These are phyloP conservation scores for Pristionchus japonicus DNA, from an alignment of 2,888 invertebrate species.

Conservation along the genomic window DNA sequence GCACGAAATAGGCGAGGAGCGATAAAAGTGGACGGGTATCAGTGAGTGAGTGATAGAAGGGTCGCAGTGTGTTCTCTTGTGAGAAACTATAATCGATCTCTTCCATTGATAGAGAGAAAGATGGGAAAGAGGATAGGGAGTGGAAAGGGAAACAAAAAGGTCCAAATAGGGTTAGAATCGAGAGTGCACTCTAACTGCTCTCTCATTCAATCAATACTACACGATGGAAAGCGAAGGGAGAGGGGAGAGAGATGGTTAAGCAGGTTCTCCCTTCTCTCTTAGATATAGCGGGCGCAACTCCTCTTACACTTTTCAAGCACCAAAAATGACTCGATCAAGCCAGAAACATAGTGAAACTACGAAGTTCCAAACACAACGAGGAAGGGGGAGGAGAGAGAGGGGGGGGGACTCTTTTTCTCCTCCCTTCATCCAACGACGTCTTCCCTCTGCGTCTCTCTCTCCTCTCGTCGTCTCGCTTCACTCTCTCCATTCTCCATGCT, in stretches of 20 bases:
- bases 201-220: neutral
- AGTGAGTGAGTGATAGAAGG: neutral
- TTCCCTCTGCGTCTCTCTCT: neutral
- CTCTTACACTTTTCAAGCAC: conserved; percentile 7
- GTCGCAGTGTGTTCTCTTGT: neutral
- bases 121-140: neutral
- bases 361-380: neutral
- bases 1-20: neutral
- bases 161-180: conserved; percentile 22
- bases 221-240: neutral
- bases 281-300: neutral
- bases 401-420: neutral
- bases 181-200: neutral
- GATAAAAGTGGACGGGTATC: neutral
- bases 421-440: neutral
- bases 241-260: neutral
- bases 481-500: neutral
- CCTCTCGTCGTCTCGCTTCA: neutral
- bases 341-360: neutral
- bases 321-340: neutral
- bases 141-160: conserved; percentile 14
- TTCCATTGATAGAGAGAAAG: neutral
- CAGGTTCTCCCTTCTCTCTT: conserved; percentile 1
- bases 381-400: neutral
- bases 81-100: neutral